A percentile compares a stretch with the other conserved stretches of the same genome.
phyloP scores from a whole-genome alignment of 2,888 invertebrate species.

The Troglohyphantes excavatus region DNA sequence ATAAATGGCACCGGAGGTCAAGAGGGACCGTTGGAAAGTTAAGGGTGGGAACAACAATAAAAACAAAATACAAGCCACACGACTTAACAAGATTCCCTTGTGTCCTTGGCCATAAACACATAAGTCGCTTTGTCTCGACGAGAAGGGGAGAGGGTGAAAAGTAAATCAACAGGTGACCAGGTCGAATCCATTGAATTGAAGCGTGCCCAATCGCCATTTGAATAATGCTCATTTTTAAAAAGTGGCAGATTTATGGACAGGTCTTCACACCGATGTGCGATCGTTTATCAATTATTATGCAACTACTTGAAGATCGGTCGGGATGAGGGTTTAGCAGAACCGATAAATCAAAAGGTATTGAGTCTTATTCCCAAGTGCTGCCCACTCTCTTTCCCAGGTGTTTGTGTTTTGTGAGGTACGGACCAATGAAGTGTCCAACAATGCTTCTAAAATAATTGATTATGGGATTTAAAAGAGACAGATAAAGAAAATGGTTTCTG shows the following conservation, averaged over 20 bases:
- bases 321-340: background rate
- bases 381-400: background rate
- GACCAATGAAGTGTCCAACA: background rate
- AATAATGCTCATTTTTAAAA: conserved; percentile 16
- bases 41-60: conserved; percentile 7
- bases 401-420: background rate
- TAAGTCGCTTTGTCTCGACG: background rate
- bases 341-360: too few species aligned
- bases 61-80: conserved; percentile 37
- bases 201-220: conserved; percentile 30
- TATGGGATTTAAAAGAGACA: background rate
- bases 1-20: conserved; percentile 50
- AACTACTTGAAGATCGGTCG: conserved; percentile 18
- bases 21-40: conserved; percentile 24
- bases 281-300: conserved; percentile 53
- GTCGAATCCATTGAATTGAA: conserved; percentile 40
- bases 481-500: background rate
- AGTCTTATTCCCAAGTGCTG: background rate
- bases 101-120: conserved; percentile 41
- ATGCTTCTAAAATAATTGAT: background rate
- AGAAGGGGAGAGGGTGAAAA: conserved; percentile 32
- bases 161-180: conserved; percentile 74
- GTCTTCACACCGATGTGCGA: conserved; percentile 28
- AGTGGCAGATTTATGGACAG: conserved; percentile 59
- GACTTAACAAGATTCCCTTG: conserved; percentile 12